A percentile compares a stretch with the other conserved stretches of the same genome.
These are phyloP conservation scores for Bombus sibiricus DNA, from an alignment of 1,140 invertebrate genomes.

Conservation along the genomic window DNA sequence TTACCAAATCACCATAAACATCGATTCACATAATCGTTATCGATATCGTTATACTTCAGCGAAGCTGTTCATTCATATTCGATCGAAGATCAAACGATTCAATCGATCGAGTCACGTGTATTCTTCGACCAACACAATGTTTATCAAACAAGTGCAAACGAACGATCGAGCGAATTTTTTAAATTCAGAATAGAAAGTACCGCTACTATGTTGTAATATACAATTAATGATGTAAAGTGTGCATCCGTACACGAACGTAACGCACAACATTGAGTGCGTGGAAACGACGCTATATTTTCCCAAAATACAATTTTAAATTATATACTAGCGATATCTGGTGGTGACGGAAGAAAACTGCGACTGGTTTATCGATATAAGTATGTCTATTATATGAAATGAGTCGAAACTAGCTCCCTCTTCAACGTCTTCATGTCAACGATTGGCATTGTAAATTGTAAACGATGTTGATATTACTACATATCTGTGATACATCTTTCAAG, in stretches of 20 bases:
- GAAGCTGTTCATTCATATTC: neutral
- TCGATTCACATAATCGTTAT: neutral
- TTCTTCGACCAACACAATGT: neutral
- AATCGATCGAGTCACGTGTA: neutral
- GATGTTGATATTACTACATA: neutral
- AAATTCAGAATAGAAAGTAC: neutral
- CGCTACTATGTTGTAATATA: neutral
- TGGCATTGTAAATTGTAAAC: neutral
- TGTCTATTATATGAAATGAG: neutral
- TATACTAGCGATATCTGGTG: no score
- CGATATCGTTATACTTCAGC: neutral
- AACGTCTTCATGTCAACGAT: neutral
- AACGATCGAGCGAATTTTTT: neutral
- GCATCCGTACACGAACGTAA: no score
- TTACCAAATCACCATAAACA: neutral
- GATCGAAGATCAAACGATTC: neutral
- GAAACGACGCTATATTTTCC: no score
- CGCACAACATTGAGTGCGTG: no score
- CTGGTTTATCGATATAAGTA: no score
- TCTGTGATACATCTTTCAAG: neutral
- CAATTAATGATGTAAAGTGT: neutral
- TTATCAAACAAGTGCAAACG: neutral
- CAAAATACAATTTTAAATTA: no score
- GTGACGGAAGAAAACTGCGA: no score
- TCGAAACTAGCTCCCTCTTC: neutral